phyloP scores from a whole-genome alignment of 2,797 vertebrate genomes.

The Thripadectes ignobilis region DNA sequence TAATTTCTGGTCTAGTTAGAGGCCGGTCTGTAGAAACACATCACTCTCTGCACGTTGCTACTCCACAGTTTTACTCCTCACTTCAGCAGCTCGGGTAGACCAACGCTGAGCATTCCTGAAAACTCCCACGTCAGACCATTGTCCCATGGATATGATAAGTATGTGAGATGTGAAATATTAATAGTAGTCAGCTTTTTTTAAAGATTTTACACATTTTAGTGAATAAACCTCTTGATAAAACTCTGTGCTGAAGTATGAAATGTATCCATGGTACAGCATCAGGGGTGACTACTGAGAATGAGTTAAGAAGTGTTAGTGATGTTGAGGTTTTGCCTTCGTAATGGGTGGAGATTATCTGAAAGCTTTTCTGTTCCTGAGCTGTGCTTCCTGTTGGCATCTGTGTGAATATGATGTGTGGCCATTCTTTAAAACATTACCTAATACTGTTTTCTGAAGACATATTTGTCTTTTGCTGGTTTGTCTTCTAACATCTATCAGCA shows the following conservation, averaged over 20 bases:
- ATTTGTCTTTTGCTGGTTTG: conserved; percentile 20
- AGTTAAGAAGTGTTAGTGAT: conserved; percentile 32
- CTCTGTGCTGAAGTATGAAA: not conserved
- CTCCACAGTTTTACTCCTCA: not conserved
- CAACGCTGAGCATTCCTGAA: not conserved
- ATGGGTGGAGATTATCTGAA: conserved; percentile 21
- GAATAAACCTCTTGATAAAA: conserved; percentile 51
- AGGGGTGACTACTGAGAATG: not conserved
- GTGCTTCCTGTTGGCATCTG: conserved; percentile 34
- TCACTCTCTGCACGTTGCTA: accelerated
- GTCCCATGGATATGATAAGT: not conserved
- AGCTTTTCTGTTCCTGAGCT: conserved; percentile 44
- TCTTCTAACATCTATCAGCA: conserved; percentile 1
- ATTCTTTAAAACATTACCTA: conserved; percentile 1
- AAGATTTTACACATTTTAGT: conserved; percentile 2
- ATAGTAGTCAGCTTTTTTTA: not conserved
- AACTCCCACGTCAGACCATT: not conserved
- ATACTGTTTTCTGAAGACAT: not conserved
- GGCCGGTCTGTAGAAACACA: not conserved
- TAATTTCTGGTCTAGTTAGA: not conserved
- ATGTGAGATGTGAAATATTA: not conserved
- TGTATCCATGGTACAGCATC: not conserved
- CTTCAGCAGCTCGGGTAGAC: not conserved
- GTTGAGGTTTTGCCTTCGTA: conserved; percentile 36
- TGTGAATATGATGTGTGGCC: conserved; percentile 16